A percentile compares a stretch with the other conserved stretches of the same genome.
phyloP scores from a whole-genome alignment of 2,888 invertebrate species.

The Aleiodes alternator region DNA sequence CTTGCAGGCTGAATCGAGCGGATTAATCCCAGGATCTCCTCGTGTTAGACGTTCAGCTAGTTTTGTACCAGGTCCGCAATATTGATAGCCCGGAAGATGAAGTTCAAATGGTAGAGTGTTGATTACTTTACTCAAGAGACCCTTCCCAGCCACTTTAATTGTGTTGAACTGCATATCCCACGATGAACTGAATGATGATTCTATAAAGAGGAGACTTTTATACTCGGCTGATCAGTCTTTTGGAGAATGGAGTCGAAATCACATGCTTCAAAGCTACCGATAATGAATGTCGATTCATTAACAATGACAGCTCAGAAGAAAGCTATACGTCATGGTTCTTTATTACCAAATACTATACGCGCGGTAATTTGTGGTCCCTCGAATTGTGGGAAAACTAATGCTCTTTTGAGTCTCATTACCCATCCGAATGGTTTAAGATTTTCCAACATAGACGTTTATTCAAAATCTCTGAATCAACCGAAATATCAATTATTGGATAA shows the following conservation, averaged over 20 bases:
- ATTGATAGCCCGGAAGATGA: constrained; percentile 61
- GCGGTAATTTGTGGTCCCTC: constrained; percentile 28
- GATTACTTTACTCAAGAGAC: constrained; percentile 47
- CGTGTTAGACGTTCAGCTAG: no score
- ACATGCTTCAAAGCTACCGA: background rate
- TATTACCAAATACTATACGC: background rate
- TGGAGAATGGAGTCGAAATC: background rate
- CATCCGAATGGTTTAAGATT: constrained; percentile 52
- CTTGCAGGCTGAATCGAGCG: constrained; percentile 59
- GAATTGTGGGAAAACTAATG: constrained; percentile 54
- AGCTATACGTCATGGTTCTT: constrained; percentile 7
- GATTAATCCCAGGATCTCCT: constrained; percentile 54
- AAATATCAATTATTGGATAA: constrained; percentile 60
- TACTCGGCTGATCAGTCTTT: background rate
- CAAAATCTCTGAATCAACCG: constrained; percentile 65
- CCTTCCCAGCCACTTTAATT: constrained; percentile 30
- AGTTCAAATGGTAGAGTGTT: constrained; percentile 54
- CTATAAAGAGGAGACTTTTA: background rate
- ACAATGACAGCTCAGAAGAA: background rate
- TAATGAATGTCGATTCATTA: background rate
- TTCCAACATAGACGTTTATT: constrained; percentile 51
- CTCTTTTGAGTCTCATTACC: constrained; percentile 48
- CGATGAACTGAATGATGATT: background rate
- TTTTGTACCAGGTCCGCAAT: constrained; percentile 6
- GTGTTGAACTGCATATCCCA: background rate